Evolutionary conservation across 2,888 invertebrate species (phyloP), one percentile per base, ranked within the genome.

Genomic region (Amiota mariae): DNA sequence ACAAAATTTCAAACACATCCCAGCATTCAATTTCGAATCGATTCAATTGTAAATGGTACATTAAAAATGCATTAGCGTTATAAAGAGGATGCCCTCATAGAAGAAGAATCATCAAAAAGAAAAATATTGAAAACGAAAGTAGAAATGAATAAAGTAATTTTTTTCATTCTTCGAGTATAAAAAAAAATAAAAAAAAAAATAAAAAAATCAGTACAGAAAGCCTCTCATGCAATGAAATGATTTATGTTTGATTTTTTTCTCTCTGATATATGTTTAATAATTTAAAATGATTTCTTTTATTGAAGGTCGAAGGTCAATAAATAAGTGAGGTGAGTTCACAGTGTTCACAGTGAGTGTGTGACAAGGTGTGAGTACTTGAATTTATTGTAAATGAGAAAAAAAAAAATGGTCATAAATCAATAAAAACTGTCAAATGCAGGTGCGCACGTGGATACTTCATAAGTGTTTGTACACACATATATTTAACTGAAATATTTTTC

Each of bases 11-110:
- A 1, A 46, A 36, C 36, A 8, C 54, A 15, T 10, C 15, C 64
- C 47, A 63, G n/a, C 18, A 66, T 15, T 13, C 15, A 48, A 66
- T 66, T 66, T 15, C 13, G 56, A n/a, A 15, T 15, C 63, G 77
- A 74, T 77, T 78, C 72, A 76, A 78, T 75, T 76, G 74, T 54
- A 78, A 36, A 36, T 36, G 75, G 75, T 70, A 76, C 78, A 78
- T 78, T 78, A 78, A 78, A 78, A 77, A 73, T 71, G 76, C 78
- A 78, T 78, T 78, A 78, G 73, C 18, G 18, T 36, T 36, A 36
- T 36, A 36, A 4, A 36, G 36, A 36, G 36, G 36, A 0, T n/a
- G n/a, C n/a, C 36, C 2, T 36, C 36, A 36, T 36, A 36, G 36
- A 36, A 36, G 36, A 36, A 36, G 36, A 36, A 36, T 36, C 36